These are phyloP conservation scores for Calypte anna DNA, from an alignment of 2,113 vertebrate genomes.

Conservation along the genomic window DNA sequence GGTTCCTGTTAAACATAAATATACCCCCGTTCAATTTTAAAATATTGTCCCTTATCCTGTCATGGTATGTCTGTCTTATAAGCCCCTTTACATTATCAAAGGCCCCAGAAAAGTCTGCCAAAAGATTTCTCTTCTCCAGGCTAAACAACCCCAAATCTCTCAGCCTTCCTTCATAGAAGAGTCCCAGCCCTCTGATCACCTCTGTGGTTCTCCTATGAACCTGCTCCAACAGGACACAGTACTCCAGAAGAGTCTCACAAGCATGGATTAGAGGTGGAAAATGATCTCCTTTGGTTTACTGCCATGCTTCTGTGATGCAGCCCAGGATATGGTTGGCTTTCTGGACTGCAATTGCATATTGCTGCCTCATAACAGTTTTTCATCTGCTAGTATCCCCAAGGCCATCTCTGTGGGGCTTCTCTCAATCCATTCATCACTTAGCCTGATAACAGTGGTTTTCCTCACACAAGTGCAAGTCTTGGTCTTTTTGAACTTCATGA, in stretches of 20 bases:
- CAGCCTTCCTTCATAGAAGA: neutral
- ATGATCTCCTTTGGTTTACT: neutral
- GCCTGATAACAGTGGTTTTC: neutral
- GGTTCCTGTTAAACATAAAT: neutral
- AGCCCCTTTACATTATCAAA: neutral
- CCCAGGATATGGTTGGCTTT: neutral
- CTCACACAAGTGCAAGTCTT: neutral
- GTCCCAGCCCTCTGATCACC: neutral
- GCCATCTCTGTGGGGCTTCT: neutral
- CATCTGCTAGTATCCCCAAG: neutral
- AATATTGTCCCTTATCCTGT: neutral
- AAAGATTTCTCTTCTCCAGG: neutral
- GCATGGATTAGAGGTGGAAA: neutral
- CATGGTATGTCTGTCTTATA: neutral
- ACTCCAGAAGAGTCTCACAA: fast-evolving
- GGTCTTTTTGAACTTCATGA: neutral
- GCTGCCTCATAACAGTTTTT: neutral
- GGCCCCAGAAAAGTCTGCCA: neutral
- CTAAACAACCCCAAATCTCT: neutral
- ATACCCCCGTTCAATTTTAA: neutral
- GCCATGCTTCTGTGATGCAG: neutral
- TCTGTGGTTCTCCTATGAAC: neutral
- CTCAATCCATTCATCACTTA: neutral
- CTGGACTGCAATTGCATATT: neutral
- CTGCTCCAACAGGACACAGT: neutral